Conservation (phyloP, 2,797 vertebrate genomes). For the Leptodactylus fallax region DNA sequence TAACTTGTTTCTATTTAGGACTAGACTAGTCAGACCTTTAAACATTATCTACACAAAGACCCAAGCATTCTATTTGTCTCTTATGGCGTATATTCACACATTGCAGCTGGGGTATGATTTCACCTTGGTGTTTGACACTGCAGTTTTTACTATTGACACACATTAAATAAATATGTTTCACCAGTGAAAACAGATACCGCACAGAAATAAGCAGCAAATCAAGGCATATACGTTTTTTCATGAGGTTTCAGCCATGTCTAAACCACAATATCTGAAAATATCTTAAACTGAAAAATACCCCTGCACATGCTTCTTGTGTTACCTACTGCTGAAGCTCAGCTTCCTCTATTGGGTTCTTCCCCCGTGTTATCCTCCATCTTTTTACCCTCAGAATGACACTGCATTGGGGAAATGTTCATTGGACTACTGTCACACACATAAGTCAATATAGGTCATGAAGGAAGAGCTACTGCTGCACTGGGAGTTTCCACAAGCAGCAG, state of each 20-base stretch:
- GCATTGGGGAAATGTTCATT: neutral
- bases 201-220: too few relatives aligned
- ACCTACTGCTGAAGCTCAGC: neutral
- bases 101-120: too few relatives aligned
- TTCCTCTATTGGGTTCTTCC: neutral
- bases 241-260: too few relatives aligned
- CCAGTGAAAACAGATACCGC: too few relatives aligned
- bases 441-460: conserved; percentile 2
- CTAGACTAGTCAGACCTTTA: too few relatives aligned
- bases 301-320: neutral
- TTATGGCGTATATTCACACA: too few relatives aligned
- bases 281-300: neutral
- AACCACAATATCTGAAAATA: too few relatives aligned
- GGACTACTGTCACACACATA: neutral
- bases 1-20: neutral
- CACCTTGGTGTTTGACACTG: too few relatives aligned
- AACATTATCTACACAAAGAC: neutral
- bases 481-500: neutral
- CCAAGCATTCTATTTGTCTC: neutral
- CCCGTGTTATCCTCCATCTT: too few relatives aligned
- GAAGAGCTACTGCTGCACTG: neutral
- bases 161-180: too few relatives aligned
- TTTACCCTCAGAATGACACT: neutral
- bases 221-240: too few relatives aligned
- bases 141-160: too few relatives aligned